phyloP scores from a whole-genome alignment of 2,888 invertebrate species.

The Melanargia galathea region DNA sequence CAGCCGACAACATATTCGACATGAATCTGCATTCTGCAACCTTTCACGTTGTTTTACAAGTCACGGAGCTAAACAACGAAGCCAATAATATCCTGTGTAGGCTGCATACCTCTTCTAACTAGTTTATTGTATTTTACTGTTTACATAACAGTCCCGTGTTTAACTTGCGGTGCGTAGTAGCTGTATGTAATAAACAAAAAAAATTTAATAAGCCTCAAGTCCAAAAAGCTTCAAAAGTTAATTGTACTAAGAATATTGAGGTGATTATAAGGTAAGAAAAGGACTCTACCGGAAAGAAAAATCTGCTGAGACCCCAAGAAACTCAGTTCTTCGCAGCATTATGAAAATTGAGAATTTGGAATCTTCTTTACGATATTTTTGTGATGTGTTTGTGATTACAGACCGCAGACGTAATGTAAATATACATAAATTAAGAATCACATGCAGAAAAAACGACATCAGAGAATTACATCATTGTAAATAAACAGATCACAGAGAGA shows the following conservation, averaged over 20 bases:
- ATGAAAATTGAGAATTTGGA: too few species aligned
- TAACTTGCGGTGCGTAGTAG: background rate
- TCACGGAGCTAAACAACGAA: conserved; percentile 39
- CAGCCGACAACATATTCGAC: conserved; percentile 42
- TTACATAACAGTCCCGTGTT: conserved; percentile 6
- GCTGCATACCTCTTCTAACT: conserved; percentile 5
- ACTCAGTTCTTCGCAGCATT: too few species aligned
- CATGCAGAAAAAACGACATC: background rate
- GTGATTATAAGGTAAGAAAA: too few species aligned
- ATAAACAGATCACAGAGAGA: background rate
- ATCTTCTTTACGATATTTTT: too few species aligned
- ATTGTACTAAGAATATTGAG: too few species aligned
- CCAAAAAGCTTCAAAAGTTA: background rate
- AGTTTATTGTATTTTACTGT: conserved; percentile 12
- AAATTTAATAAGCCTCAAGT: background rate
- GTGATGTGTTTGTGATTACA: too few species aligned
- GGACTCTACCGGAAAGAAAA: too few species aligned
- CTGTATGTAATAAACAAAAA: background rate
- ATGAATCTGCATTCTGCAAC: conserved; percentile 45
- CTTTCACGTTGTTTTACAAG: conserved; percentile 48
- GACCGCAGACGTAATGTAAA: too few species aligned
- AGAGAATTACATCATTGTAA: background rate
- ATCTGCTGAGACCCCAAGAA: too few species aligned
- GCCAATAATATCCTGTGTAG: conserved; percentile 22
- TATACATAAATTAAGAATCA: too few species aligned